Conservation (phyloP, 2,113 vertebrate species). For the Puffinus mauretanicus region DNA sequence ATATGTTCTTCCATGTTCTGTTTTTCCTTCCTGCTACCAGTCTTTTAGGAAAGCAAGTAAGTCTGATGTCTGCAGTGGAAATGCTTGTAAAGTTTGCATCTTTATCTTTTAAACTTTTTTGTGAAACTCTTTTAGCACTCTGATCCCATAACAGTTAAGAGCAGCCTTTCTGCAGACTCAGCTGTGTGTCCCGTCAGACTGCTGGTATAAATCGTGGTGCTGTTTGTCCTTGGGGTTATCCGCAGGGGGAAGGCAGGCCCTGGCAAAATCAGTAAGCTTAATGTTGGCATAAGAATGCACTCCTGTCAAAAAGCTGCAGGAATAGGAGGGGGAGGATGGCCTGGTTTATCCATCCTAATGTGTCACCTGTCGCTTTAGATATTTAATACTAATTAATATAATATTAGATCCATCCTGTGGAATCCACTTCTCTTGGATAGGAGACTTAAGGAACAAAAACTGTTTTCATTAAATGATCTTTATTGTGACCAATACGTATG, state of each 20-base stretch:
- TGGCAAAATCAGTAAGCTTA: neutral
- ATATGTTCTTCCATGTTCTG: fast-evolving
- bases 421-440: neutral
- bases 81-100: neutral
- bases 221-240: neutral
- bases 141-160: neutral
- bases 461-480: neutral
- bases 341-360: neutral
- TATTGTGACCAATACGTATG: neutral
- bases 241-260: neutral
- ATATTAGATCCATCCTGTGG: neutral
- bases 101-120: neutral
- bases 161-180: neutral
- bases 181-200: neutral
- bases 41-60: neutral
- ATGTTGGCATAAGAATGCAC: fast-evolving
- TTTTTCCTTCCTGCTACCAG: neutral
- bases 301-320: neutral
- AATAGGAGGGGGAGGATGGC: neutral
- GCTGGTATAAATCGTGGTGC: neutral
- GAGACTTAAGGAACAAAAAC: neutral
- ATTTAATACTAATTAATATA: neutral
- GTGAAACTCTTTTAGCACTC: neutral
- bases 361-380: fast-evolving
- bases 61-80: neutral